A percentile compares a stretch with the other conserved stretches of the same genome.
These are phyloP conservation scores for Acanthurus leucopareius DNA, from an alignment of 2,797 vertebrate genomes.

Conservation along the genomic window DNA sequence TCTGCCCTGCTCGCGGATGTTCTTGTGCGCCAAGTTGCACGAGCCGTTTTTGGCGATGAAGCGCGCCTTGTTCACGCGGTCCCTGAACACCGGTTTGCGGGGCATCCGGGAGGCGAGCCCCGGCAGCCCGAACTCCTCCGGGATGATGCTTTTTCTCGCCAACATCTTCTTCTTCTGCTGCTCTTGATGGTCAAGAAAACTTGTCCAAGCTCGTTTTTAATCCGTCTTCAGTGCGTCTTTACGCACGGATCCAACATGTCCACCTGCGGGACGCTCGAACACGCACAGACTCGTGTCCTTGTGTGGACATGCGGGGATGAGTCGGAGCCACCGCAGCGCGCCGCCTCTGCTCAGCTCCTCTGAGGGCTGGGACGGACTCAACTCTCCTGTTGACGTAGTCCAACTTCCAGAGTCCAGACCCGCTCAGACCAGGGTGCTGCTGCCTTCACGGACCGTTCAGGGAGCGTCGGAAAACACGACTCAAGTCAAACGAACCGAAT, in stretches of 20 bases:
- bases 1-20: conserved; percentile 96
- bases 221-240: conserved; percentile 52
- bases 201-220: rapidly evolving
- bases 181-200: conserved; percentile 21
- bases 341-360: conserved; percentile 51
- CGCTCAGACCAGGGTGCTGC: conserved; percentile 42
- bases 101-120: conserved; percentile 90
- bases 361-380: conserved; percentile 66
- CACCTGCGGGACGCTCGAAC: conserved; percentile 21
- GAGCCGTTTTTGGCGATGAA: conserved; percentile 98
- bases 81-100: conserved; percentile 94
- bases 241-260: conserved; percentile 49
- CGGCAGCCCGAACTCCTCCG: conserved; percentile 95
- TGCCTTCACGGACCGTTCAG: conserved; percentile 43
- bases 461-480: conserved; percentile 24
- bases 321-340: conserved; percentile 22
- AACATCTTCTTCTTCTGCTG: conserved; percentile 85
- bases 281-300: neutral
- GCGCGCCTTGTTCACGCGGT: conserved; percentile 93
- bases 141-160: conserved; percentile 97
- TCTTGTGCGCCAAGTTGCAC: conserved; percentile 98
- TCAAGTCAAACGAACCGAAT: neutral
- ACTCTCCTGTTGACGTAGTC: conserved; percentile 73
- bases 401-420: conserved; percentile 59
- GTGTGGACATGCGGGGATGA: conserved; percentile 24